Percentiles rank a stretch among this genome's conserved stretches.
These are phyloP conservation scores for Trachelus iudaicus DNA, from an alignment of 2,888 invertebrate genomes.

Conservation along the genomic window DNA sequence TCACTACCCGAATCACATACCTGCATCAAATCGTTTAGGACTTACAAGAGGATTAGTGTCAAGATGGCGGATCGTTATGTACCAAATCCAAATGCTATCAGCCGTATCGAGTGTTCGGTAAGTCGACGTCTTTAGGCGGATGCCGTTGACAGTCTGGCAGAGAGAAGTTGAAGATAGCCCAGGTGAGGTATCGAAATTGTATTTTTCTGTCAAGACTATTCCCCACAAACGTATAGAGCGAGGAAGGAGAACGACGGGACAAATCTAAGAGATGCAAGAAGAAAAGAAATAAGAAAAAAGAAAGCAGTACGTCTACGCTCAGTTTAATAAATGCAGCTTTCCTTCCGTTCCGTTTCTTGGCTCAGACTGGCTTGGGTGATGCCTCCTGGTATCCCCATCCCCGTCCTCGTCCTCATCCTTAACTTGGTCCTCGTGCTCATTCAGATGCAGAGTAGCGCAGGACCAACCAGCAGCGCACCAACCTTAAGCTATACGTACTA, in stretches of 20 bases:
- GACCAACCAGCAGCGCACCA: conserved; percentile 20
- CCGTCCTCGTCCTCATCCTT: conserved; percentile 20
- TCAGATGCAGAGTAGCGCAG: conserved; percentile 48
- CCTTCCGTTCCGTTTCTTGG: conserved; percentile 55
- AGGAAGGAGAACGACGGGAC: neutral
- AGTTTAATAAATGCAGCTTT: conserved; percentile 58
- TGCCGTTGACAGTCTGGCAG: neutral
- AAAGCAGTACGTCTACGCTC: conserved; percentile 42
- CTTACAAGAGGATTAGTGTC: neutral
- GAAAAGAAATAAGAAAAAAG: neutral
- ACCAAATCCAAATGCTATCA: neutral
- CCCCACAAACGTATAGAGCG: neutral
- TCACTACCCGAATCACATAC: neutral
- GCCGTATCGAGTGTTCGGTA: neutral
- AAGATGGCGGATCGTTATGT: neutral
- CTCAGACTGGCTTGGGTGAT: conserved; percentile 39
- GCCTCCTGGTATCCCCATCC: conserved; percentile 11
- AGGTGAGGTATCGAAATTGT: neutral
- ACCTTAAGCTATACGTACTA: neutral
- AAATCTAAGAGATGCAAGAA: neutral
- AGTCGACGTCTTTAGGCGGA: neutral
- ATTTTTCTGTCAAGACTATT: neutral
- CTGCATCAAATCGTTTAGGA: neutral
- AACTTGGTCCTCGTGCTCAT: conserved; percentile 32
- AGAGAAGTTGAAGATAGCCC: neutral